A percentile compares a stretch with the other conserved stretches of the same genome.
Evolutionary conservation across 2,888 invertebrate species (phyloP).

Genomic region (Synergus gifuensis): DNA sequence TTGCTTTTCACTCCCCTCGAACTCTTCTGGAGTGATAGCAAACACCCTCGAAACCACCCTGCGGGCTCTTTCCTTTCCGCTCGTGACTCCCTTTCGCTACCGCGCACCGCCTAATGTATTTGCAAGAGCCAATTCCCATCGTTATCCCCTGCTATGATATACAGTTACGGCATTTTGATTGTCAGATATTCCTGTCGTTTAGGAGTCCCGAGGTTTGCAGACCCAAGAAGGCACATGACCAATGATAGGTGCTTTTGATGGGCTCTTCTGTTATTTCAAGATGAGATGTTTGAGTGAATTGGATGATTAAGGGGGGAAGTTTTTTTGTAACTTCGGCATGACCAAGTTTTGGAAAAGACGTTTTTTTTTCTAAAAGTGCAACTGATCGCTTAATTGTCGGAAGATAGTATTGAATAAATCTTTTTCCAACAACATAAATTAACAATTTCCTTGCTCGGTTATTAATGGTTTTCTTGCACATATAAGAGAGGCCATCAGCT

Average conservation of each 20-base stretch:
- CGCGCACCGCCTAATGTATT: constrained; percentile 73
- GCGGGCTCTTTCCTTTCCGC: constrained; percentile 57
- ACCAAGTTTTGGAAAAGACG: no score
- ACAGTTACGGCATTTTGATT: constrained; percentile 76
- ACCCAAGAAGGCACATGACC: not conserved
- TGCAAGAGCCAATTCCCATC: constrained; percentile 76
- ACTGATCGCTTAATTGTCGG: not conserved
- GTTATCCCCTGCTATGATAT: constrained; percentile 75
- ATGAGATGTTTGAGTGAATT: not conserved
- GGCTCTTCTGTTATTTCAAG: not conserved
- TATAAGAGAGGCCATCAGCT: constrained; percentile 33
- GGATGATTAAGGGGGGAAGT: not conserved
- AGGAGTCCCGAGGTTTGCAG: constrained; percentile 53
- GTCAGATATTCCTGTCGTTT: constrained; percentile 69
- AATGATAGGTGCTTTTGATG: not conserved
- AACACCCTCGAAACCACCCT: constrained; percentile 63
- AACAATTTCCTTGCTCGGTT: not conserved
- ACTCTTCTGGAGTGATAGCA: constrained; percentile 60
- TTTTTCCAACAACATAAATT: not conserved
- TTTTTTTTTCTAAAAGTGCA: no score
- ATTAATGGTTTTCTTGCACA: constrained; percentile 39
- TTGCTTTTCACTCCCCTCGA: constrained; percentile 29
- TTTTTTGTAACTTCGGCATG: not conserved
- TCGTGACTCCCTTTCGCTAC: constrained; percentile 50
- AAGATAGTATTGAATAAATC: not conserved